These are phyloP conservation scores for Drosophila atroscutellata DNA, from an alignment of 2,888 invertebrate genomes.

Conservation along the genomic window DNA sequence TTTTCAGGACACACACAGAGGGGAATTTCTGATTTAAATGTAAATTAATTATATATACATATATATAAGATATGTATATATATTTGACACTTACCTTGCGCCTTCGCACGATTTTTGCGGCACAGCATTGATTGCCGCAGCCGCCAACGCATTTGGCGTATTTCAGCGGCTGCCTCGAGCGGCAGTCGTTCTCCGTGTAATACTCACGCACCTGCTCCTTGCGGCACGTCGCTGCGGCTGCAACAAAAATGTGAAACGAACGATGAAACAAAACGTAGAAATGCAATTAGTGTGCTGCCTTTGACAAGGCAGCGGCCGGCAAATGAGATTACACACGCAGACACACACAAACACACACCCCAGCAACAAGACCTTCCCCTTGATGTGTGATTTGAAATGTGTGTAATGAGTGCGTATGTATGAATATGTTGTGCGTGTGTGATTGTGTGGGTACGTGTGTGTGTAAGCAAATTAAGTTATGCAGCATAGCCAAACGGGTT, in stretches of 20 bases:
- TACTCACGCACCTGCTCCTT: conserved; percentile 96
- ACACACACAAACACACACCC: not conserved
- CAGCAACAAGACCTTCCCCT: conserved; percentile 1
- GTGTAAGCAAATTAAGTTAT: conserved; percentile 57
- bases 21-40: not conserved
- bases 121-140: conserved; percentile 94
- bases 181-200: conserved; percentile 95
- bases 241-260: conserved; percentile 27
- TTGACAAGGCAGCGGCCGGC: conserved; percentile 53
- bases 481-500: conserved; percentile 34
- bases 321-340: conserved; percentile 64
- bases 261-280: conserved; percentile 46
- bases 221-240: conserved; percentile 91
- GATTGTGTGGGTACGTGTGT: conserved; percentile 15
- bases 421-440: conserved; percentile 8
- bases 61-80: not conserved
- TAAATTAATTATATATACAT: not conserved
- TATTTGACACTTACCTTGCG: conserved; percentile 89
- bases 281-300: conserved; percentile 57
- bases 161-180: conserved; percentile 95
- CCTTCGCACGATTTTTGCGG: conserved; percentile 95
- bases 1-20: not conserved
- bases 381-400: conserved; percentile 37
- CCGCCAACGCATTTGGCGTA: conserved; percentile 94
- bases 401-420: conserved; percentile 21